Evolutionary conservation across 2,797 vertebrate genomes (phyloP), one percentile per base, ranked within the genome.

Genomic region (Valencia hispanica): DNA sequence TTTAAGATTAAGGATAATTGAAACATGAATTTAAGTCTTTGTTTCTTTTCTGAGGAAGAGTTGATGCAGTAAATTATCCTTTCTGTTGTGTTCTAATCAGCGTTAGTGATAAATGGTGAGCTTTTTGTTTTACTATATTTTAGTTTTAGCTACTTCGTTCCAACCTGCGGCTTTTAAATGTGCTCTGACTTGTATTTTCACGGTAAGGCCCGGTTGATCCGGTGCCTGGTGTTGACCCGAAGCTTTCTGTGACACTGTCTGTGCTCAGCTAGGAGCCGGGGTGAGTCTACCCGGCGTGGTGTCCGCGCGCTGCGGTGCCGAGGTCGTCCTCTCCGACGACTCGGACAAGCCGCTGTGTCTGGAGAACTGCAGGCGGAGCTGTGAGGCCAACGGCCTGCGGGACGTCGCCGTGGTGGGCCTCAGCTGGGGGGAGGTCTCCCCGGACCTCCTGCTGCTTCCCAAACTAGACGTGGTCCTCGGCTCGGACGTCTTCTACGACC

Each of bases 401-500:
- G 72, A 74, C 0, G 75, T 98, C 0, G n/a, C 3, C 0, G 93
- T 97, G 0, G 0, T 96, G 11, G 96, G 96, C 1, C 90, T 99
- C 50, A 98, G 94, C 0, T 99, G 98, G 98, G 98, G 98, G 0
- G 95, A 96, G 0, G 0, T 97, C 0, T 95, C 97, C 0, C 95
- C 94, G 0, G 87, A 93, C 1, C 92, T 99, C 2, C 78, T 97
- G 11, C 78, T 90, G 6, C 95, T 99, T 0, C 92, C 96, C 0
- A 22, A 90, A 0, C 72, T 97, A 25, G 96, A 99, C 63, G 1
- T 99, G 11, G 94, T 99, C 81, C 85, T 99, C 79, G 98, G 96
- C 20, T 98, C 98, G 0, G 98, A 99, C 74, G 96, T 99, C 4
- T 98, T 99, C 92, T 99, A 98, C 85, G 96, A 99, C 68, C 98